Base-by-base conservation (phyloP, 2,113 vertebrate species). In the Melanerpes aurifrons region DNA sequence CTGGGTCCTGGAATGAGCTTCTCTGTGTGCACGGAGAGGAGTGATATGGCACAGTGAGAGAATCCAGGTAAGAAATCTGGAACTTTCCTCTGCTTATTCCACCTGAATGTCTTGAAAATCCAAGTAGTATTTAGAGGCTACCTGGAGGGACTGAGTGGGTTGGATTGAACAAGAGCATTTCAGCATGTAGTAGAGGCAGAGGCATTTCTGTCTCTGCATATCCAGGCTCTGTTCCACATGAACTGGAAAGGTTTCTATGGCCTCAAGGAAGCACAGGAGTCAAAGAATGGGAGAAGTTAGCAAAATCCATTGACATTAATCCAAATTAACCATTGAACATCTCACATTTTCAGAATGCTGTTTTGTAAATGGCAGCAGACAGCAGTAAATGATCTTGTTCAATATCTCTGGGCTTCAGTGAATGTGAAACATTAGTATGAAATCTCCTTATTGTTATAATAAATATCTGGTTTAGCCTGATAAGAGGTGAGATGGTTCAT, bases 401-500 rank as follows among this genome's bases (percentile, higher is more conserved):
- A 90, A 86, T 97, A 93, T 97, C 83, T 94, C 62, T 74, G 50
- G 85, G 76, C 87, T 95, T 96, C 76, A 95, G 79, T 94, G 92
- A 94, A 96, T 86, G 72, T 83, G 93, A 95, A 95, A 92, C 93
- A 95, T 93, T 94, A 93, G 84, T 86, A 80, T 92, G 89, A 94
- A 96, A 96, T 95, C 89, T 94, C 86, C 90, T 95, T 94, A 96
- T 97, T 96, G 96, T 97, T 96, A 94, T 56, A 97, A 97, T 95
- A 97, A 97, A 97, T 96, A 97, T 84, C 77, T 97, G 96, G 88
- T 81, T 97, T 95, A 94, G 97, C 86, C 92, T 96, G 95, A 97
- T 97, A 97, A 97, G 97, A 89, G 95, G 89, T 94, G 95, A 97
- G 95, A 96, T 95, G 94, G 94, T 95, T 96, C 95, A 96, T 97